These are phyloP conservation scores for Tenualosa thibaudeaui DNA, from an alignment of 2,797 vertebrate genomes.

Conservation along the genomic window DNA sequence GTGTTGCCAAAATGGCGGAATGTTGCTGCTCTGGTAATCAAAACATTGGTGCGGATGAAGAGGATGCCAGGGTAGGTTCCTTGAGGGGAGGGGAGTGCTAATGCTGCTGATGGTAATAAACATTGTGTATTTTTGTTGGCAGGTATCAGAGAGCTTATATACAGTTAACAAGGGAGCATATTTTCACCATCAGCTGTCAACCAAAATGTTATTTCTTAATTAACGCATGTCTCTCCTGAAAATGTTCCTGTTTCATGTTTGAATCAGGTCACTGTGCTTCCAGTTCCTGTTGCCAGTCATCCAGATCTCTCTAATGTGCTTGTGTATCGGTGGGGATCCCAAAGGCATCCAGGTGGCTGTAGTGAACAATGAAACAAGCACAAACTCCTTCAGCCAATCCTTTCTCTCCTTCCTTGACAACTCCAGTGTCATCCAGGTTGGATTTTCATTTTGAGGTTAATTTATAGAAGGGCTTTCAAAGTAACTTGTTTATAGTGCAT, in stretches of 20 bases:
- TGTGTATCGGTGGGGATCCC: slow-evolving; percentile 77
- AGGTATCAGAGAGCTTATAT: not conserved
- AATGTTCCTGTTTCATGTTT: not conserved
- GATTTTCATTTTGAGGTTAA: not conserved
- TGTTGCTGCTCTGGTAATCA: slow-evolving; percentile 75
- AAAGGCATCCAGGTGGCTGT: slow-evolving; percentile 73
- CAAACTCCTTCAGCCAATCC: slow-evolving; percentile 59
- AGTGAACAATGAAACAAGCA: slow-evolving; percentile 77
- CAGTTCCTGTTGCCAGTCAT: slow-evolving; percentile 82
- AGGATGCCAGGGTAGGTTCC: slow-evolving; percentile 72
- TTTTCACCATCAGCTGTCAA: too few relatives aligned
- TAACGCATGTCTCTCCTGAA: not conserved
- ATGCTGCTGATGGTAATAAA: not conserved
- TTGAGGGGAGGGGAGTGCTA: not conserved
- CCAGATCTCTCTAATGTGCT: slow-evolving; percentile 79
- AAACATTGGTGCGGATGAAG: slow-evolving; percentile 79
- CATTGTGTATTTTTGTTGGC: not conserved
- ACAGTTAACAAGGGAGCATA: too few relatives aligned
- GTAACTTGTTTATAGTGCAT: too few relatives aligned
- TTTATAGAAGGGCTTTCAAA: too few relatives aligned
- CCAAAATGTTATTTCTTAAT: not conserved
- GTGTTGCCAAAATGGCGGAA: slow-evolving; percentile 77
- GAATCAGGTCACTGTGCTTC: slow-evolving; percentile 75
- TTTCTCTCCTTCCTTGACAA: slow-evolving; percentile 78
- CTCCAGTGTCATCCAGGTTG: slow-evolving; percentile 74